Evolutionary conservation across 1,140 invertebrate genomes (phyloP).

Genomic region (Drosophila melanica): DNA sequence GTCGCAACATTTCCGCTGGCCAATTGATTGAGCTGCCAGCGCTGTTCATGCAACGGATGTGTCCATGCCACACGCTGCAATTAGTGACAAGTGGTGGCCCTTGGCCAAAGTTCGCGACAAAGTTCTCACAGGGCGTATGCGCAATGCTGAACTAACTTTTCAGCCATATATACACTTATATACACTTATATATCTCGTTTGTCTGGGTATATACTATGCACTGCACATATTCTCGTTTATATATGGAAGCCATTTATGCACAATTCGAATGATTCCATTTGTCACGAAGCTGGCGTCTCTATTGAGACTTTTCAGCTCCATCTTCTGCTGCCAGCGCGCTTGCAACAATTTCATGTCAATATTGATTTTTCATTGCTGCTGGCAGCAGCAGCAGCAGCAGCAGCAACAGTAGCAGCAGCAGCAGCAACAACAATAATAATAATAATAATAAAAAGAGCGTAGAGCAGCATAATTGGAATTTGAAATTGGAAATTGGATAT

Average conservation of each 20-base stretch:
- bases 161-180: constrained; percentile 1
- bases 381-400: constrained; percentile 25
- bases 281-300: constrained; percentile 32
- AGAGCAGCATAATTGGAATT: constrained; percentile 82
- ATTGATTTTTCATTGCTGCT: constrained; percentile 76
- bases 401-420: constrained; percentile 56
- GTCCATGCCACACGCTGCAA: constrained; percentile 55
- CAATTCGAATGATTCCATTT: constrained; percentile 52
- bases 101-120: constrained; percentile 32
- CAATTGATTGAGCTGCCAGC: constrained; percentile 52
- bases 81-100: constrained; percentile 48
- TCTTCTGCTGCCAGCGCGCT: constrained; percentile 5
- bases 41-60: constrained; percentile 54
- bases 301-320: constrained; percentile 27
- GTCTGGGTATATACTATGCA: constrained; percentile 7
- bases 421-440: constrained; percentile 56
- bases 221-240: constrained; percentile 1
- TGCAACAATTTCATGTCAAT: constrained; percentile 74
- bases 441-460: constrained; percentile 81
- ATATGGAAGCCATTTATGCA: constrained; percentile 44
- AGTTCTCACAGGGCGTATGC: constrained; percentile 52
- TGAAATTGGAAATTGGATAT: constrained; percentile 82
- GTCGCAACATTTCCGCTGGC: constrained; percentile 73
- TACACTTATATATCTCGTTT: too few species aligned
- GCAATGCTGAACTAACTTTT: constrained; percentile 37